Evolutionary conservation across 2,113 vertebrate genomes (phyloP), one percentile per base, ranked within the genome.

Genomic region (Phrynosoma blainvillii): DNA sequence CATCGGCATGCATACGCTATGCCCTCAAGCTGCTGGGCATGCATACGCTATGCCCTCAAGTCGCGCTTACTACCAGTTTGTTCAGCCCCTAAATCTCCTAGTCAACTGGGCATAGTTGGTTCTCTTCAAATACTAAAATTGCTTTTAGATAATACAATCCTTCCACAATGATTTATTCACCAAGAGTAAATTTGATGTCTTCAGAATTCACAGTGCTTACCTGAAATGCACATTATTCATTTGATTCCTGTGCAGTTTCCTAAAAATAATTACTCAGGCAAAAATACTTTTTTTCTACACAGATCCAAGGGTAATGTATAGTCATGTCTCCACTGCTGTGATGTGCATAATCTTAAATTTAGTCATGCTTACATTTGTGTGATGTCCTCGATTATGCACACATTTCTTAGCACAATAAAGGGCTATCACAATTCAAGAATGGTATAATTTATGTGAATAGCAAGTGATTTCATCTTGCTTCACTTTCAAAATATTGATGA

Each of bases 401-500:
- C 68, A 79, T 93, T 92, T 90, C 87, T 62, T 65, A 68, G 1
- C 78, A 59, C 0, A 66, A 90, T 85, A 76, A 42, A 13, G 76
- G 87, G 10, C 76, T 85, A 47, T 88, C 32, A 84, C 82, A 89
- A 91, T 82, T 52, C 89, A 93, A 89, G 84, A 88, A 47, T n/a
- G 80, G 27, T 81, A 68, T 82, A 1, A 10, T 74, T 62, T 87
- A 65, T 82, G 4, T 85, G 54, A 88, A 84, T 79, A 92, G 84
- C 73, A 6, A 88, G 1, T 36, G 89, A 40, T 6, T 92, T 79
- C 65, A 40, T 71, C 14, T 80, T 77, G 85, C 62, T 79, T 91
- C 75, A 88, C 85, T 81, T 66, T 23, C 66, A 80, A 90, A 93
- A 75, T 92, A 88, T 90, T 92, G 16, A 89, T 85, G 42, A 88